Evolutionary conservation across 2,113 vertebrate species (phyloP).

Genomic region (Mormoops blainvillei): DNA sequence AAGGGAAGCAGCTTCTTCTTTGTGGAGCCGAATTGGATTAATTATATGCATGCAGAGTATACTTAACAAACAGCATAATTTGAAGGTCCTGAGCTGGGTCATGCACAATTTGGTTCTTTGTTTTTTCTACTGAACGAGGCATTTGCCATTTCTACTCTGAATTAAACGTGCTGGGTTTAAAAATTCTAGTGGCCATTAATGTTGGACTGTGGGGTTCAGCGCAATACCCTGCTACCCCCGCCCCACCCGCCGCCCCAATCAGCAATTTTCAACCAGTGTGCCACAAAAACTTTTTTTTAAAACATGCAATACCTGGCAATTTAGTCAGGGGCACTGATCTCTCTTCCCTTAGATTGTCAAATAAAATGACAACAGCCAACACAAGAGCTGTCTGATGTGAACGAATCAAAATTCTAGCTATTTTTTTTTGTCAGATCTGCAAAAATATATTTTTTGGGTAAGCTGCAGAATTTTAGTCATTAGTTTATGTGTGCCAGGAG

Average conservation of each 20-base stretch:
- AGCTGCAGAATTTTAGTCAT: background rate
- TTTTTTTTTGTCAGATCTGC: background rate
- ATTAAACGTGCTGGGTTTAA: background rate
- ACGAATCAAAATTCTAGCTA: background rate
- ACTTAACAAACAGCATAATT: background rate
- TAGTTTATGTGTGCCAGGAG: background rate
- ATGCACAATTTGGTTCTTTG: background rate
- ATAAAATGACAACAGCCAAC: background rate
- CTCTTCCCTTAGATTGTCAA: background rate
- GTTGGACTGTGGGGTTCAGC: background rate
- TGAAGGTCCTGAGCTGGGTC: constrained; percentile 27
- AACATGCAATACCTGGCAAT: background rate
- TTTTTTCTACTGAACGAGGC: background rate
- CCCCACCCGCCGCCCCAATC: background rate
- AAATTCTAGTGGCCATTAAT: background rate
- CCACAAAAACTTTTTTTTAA: background rate
- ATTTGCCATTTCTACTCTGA: background rate
- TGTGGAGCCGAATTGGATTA: constrained; percentile 60
- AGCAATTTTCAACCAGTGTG: background rate
- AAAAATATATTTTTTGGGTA: background rate
- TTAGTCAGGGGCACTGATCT: background rate
- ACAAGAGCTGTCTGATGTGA: background rate
- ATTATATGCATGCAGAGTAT: background rate
- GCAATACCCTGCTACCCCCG: background rate
- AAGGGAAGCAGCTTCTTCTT: constrained; percentile 39